Percentiles rank a stretch among this genome's conserved stretches.
Evolutionary conservation across 2,797 vertebrate species (phyloP).

Genomic region (Poliocrania exsul): DNA sequence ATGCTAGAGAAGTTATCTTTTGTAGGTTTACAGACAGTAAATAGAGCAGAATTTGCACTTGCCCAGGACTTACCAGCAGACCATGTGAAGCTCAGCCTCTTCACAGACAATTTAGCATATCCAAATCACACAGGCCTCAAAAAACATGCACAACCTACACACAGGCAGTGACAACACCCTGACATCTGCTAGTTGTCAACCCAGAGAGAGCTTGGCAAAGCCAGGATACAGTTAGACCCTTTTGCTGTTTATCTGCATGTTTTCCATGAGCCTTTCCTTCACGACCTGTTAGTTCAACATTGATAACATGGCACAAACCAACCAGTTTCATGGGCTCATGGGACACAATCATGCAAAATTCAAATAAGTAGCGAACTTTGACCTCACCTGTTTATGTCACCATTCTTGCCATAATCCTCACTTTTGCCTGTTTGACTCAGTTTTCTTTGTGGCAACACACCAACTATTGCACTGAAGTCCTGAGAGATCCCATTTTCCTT

Average conservation of each 20-base stretch:
- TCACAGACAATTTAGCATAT: neutral
- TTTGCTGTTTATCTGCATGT: neutral
- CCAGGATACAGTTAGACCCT: accelerated
- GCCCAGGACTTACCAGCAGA: neutral
- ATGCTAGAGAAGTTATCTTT: neutral
- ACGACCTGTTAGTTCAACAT: neutral
- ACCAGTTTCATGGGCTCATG: neutral
- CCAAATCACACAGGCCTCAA: neutral
- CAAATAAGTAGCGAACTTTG: neutral
- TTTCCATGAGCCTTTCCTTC: neutral
- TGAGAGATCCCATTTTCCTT: neutral
- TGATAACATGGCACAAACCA: neutral
- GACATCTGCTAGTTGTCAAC: neutral
- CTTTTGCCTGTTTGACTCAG: neutral
- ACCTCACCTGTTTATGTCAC: neutral
- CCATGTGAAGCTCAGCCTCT: neutral
- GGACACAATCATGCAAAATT: neutral
- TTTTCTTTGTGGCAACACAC: neutral
- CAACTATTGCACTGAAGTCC: neutral
- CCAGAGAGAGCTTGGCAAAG: neutral
- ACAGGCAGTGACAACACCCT: accelerated
- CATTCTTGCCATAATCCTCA: neutral
- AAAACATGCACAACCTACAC: neutral
- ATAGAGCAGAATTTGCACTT: neutral
- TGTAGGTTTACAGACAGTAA: neutral